A percentile compares a stretch with the other conserved stretches of the same genome.
phyloP scores from a whole-genome alignment of 2,888 invertebrate genomes.

The Fragum whitleyi region DNA sequence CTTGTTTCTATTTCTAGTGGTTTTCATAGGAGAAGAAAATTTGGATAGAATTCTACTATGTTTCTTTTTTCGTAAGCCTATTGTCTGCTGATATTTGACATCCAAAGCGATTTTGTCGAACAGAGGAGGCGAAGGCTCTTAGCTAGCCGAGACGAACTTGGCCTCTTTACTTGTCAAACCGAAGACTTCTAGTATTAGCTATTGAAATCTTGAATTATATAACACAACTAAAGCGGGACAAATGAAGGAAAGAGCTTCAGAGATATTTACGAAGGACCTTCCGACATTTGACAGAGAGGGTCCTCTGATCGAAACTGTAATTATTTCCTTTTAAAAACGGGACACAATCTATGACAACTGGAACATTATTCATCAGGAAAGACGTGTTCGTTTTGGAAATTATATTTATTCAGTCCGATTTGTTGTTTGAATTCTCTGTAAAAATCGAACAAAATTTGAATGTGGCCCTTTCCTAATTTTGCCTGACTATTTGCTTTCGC shows the following conservation, averaged over 20 bases:
- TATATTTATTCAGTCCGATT: slow-evolving; percentile 51
- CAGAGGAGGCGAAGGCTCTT: too few species aligned
- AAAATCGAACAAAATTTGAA: slow-evolving; percentile 54
- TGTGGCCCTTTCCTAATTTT: slow-evolving; percentile 42
- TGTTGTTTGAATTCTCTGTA: slow-evolving; percentile 61
- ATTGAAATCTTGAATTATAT: too few species aligned
- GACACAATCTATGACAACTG: slow-evolving; percentile 60
- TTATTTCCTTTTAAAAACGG: slow-evolving; percentile 42
- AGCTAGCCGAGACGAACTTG: too few species aligned
- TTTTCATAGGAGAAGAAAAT: too few species aligned
- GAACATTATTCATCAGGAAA: slow-evolving; percentile 59
- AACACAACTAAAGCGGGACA: too few species aligned
- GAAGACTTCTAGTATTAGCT: too few species aligned
- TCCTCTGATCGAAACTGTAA: slow-evolving; percentile 43
- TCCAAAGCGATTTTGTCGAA: too few species aligned
- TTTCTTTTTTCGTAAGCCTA: too few species aligned
- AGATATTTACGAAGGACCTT: slow-evolving; percentile 52
- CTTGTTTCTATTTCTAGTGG: too few species aligned
- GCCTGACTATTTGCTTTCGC: slow-evolving; percentile 51
- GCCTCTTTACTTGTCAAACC: too few species aligned
- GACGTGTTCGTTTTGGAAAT: slow-evolving; percentile 36
- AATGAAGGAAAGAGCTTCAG: slow-evolving; percentile 6
- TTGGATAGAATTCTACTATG: too few species aligned
- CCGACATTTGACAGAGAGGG: slow-evolving; percentile 52
- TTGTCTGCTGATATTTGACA: too few species aligned